These are phyloP conservation scores for Hyposoter dolosus DNA, from an alignment of 2,888 invertebrate species.

Conservation along the genomic window DNA sequence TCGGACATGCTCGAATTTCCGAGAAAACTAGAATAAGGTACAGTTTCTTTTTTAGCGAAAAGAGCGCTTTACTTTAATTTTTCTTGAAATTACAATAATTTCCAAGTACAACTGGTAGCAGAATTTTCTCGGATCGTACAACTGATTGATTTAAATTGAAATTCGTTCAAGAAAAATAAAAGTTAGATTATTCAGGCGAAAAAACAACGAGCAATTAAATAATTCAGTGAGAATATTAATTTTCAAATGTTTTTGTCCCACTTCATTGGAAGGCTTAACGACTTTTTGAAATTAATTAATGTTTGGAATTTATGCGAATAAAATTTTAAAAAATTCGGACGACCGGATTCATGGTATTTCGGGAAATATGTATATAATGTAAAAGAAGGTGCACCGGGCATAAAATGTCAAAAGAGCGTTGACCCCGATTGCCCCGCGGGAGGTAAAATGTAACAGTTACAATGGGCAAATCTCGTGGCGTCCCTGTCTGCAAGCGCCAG, in stretches of 20 bases:
- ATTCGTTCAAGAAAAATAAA: no score
- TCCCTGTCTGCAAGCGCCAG: constrained; percentile 28
- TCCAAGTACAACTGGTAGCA: no score
- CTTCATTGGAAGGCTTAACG: not conserved
- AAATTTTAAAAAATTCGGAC: not conserved
- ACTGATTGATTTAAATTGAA: no score
- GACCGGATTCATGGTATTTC: not conserved
- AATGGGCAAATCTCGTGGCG: constrained; percentile 20
- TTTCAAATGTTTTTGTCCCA: not conserved
- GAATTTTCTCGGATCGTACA: no score
- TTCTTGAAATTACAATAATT: no score
- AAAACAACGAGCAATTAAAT: not conserved
- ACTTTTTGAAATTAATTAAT: not conserved
- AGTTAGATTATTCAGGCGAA: no score
- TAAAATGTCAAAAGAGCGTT: constrained; percentile 16
- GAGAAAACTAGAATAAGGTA: no score
- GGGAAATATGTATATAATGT: no score
- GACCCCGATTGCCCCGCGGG: constrained; percentile 10
- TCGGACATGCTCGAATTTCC: no score
- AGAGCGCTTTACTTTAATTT: no score
- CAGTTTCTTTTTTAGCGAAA: no score
- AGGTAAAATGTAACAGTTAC: constrained; percentile 3
- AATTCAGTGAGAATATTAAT: not conserved
- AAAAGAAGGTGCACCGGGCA: not conserved
- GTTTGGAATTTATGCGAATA: not conserved